phyloP scores from a whole-genome alignment of 2,797 vertebrate species.

The Heteromormyrus szaboi region DNA sequence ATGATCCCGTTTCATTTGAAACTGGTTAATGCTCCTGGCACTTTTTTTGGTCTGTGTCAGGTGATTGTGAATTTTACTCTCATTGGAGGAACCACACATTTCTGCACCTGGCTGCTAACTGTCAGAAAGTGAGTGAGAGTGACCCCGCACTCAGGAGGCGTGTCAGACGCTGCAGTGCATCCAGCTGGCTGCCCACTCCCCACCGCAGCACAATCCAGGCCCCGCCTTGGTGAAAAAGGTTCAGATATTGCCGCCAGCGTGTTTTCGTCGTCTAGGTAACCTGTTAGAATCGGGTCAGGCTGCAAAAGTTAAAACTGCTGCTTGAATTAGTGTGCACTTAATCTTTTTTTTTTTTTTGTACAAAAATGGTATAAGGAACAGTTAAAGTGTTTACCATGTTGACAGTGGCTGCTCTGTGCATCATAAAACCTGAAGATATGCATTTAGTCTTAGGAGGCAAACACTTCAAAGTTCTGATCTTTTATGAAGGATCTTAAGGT shows the following conservation, averaged over 20 bases:
- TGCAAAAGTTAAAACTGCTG: slow-evolving; percentile 46
- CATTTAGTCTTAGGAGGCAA: slow-evolving; percentile 55
- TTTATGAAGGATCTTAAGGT: slow-evolving; percentile 64
- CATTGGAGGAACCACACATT: neutral
- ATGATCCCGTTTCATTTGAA: neutral
- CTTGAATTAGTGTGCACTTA: slow-evolving; percentile 58
- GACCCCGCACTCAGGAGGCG: neutral
- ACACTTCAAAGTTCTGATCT: slow-evolving; percentile 63
- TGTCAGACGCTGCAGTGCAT: neutral
- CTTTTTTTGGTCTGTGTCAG: neutral
- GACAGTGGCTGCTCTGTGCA: slow-evolving; percentile 68
- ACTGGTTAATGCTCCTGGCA: neutral
- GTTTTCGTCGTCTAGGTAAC: neutral
- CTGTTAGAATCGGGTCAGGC: neutral
- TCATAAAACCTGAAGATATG: slow-evolving; percentile 63
- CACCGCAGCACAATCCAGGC: neutral
- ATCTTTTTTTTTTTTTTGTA: slow-evolving; percentile 38
- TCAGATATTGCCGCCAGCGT: neutral
- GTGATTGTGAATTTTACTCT: neutral
- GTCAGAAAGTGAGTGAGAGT: neutral
- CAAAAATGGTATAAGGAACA: slow-evolving; percentile 47
- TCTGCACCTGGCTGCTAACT: neutral
- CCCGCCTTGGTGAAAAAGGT: neutral
- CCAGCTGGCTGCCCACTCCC: neutral
- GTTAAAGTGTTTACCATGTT: slow-evolving; percentile 54